Evolutionary conservation across 2,113 vertebrate genomes (phyloP).

Genomic region (Urocitellus parryii): DNA sequence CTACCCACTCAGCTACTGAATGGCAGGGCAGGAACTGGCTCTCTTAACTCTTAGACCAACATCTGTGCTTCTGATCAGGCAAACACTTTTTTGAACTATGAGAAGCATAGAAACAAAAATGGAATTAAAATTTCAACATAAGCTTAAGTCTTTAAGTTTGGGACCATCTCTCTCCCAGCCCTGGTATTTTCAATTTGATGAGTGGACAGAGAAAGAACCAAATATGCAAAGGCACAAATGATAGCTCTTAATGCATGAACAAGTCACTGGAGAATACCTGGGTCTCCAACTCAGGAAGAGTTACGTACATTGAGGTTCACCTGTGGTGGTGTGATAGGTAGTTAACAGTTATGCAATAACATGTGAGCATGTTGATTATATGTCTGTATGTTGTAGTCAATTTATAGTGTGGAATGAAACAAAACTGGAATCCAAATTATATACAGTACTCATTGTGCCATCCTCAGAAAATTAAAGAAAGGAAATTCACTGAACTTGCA

Average conservation of each 20-base stretch:
- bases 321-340: neutral
- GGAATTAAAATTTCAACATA: neutral
- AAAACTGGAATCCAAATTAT: neutral
- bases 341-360: neutral
- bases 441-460: too few species aligned
- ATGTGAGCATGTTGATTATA: neutral
- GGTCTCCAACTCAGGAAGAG: neutral
- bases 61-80: neutral
- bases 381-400: neutral
- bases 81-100: neutral
- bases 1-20: neutral
- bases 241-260: neutral
- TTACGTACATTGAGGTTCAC: neutral
- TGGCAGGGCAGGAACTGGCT: neutral
- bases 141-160: neutral
- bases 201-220: neutral
- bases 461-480: neutral
- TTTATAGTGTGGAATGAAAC: neutral
- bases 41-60: neutral
- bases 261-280: neutral
- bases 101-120: neutral
- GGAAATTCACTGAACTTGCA: neutral
- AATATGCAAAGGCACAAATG: neutral
- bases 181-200: neutral
- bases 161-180: neutral